Conservation (phyloP, 2,113 vertebrate species). For the Columba janthina region DNA sequence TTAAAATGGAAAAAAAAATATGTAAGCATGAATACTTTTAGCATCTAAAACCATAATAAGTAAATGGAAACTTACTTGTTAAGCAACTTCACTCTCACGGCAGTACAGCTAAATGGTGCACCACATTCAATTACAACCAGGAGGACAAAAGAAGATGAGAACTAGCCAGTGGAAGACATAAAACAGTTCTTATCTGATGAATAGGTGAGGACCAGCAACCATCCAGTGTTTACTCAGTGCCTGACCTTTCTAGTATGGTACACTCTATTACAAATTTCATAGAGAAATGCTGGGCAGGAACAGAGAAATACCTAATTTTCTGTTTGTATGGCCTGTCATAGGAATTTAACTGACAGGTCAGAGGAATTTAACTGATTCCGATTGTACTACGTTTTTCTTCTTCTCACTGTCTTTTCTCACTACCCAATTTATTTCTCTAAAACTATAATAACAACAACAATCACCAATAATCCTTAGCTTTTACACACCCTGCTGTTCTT, state of each 20-base stretch:
- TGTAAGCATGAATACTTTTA: not conserved
- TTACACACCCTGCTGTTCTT: not conserved
- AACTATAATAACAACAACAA: not conserved
- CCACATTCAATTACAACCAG: not conserved
- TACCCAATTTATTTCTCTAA: not conserved
- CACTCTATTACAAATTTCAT: not conserved
- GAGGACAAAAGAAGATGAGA: not conserved
- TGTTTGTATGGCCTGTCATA: not conserved
- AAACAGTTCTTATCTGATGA: not conserved
- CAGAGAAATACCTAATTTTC: not conserved
- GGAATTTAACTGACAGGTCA: not conserved
- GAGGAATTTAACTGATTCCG: not conserved
- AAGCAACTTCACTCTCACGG: not conserved
- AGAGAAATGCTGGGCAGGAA: not conserved
- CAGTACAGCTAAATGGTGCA: not conserved
- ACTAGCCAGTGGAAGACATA: not conserved
- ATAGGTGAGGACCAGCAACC: not conserved
- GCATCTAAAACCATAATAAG: not conserved
- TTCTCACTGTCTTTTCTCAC: not conserved
- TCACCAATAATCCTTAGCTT: not conserved
- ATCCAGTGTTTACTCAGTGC: no score
- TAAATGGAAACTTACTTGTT: not conserved
- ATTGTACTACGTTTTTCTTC: not conserved
- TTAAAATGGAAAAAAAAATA: not conserved
- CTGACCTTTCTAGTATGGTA: not conserved